Evolutionary conservation across 2,888 invertebrate species (phyloP).

Genomic region (Epiblema foenella): DNA sequence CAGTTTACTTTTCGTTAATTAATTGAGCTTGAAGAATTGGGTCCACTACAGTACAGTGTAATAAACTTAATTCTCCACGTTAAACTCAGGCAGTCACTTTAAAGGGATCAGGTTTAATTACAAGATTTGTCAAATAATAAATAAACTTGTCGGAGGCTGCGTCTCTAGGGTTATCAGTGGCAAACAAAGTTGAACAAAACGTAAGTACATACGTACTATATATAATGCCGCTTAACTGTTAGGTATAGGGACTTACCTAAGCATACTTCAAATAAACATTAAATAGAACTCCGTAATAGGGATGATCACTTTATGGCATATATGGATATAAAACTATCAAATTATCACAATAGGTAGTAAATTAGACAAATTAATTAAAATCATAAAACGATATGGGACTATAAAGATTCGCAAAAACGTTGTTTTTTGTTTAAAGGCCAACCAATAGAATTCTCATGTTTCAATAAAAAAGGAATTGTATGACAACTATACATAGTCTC

Average conservation of each 20-base stretch:
- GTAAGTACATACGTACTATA: not conserved
- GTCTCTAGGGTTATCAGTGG: slow-evolving; percentile 37
- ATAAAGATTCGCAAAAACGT: too few species aligned
- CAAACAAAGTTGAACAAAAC: not conserved
- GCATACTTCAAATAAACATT: slow-evolving; percentile 10
- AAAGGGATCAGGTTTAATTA: slow-evolving; percentile 62
- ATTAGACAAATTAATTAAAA: too few species aligned
- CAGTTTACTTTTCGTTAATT: slow-evolving; percentile 1
- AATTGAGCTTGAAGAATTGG: slow-evolving; percentile 12
- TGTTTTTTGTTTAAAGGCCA: too few species aligned
- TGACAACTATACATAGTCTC: too few species aligned
- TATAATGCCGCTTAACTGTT: slow-evolving; percentile 3
- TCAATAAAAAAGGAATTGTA: too few species aligned
- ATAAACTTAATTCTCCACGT: slow-evolving; percentile 48
- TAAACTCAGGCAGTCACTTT: slow-evolving; percentile 54
- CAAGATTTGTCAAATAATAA: slow-evolving; percentile 67
- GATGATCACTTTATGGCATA: too few species aligned
- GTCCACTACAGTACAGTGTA: slow-evolving; percentile 27
- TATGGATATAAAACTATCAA: too few species aligned
- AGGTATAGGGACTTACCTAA: slow-evolving; percentile 10
- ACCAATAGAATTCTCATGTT: too few species aligned
- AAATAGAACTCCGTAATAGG: slow-evolving; percentile 26
- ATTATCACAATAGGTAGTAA: too few species aligned
- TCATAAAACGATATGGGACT: too few species aligned
- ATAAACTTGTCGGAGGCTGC: slow-evolving; percentile 55